These are phyloP conservation scores for Habroteleia sp. DNA, from an alignment of 2,888 invertebrate species.

Conservation along the genomic window DNA sequence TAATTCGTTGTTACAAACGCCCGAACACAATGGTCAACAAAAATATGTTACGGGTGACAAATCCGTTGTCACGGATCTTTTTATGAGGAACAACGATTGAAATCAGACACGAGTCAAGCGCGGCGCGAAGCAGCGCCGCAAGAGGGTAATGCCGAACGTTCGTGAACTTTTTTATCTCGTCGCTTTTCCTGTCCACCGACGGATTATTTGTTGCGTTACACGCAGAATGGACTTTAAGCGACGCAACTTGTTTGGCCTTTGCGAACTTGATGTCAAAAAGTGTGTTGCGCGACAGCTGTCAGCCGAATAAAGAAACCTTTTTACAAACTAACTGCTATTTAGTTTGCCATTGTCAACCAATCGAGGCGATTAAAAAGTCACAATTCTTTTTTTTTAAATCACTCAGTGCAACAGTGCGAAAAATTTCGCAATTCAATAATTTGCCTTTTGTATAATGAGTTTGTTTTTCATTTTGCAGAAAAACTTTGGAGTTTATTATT, in stretches of 20 bases:
- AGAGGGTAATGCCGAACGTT: constrained; percentile 1
- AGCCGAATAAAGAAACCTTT: constrained; percentile 3
- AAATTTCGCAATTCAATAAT: no score
- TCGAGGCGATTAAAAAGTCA: constrained; percentile 5
- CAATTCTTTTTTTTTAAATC: background rate
- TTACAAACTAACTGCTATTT: constrained; percentile 1
- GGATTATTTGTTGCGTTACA: constrained; percentile 22
- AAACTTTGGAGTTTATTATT: no score
- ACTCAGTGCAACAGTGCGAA: no score
- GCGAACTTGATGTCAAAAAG: constrained; percentile 16
- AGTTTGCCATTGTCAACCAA: constrained; percentile 6
- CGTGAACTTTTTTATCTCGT: constrained; percentile 6
- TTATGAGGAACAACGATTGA: constrained; percentile 4
- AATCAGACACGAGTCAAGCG: constrained; percentile 21
- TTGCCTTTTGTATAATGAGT: no score
- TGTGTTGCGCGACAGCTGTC: constrained; percentile 27
- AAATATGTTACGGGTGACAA: constrained; percentile 34
- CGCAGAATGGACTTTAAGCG: constrained; percentile 21
- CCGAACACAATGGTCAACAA: constrained; percentile 14
- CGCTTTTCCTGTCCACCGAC: constrained; percentile 6
- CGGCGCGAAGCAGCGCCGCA: constrained; percentile 7
- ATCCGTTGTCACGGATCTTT: constrained; percentile 16
- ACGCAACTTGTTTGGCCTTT: constrained; percentile 9
- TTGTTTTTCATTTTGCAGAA: no score
- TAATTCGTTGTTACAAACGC: constrained; percentile 4